Conservation (phyloP, 2,113 vertebrate genomes). For the Misgurnus mizolepis region DNA sequence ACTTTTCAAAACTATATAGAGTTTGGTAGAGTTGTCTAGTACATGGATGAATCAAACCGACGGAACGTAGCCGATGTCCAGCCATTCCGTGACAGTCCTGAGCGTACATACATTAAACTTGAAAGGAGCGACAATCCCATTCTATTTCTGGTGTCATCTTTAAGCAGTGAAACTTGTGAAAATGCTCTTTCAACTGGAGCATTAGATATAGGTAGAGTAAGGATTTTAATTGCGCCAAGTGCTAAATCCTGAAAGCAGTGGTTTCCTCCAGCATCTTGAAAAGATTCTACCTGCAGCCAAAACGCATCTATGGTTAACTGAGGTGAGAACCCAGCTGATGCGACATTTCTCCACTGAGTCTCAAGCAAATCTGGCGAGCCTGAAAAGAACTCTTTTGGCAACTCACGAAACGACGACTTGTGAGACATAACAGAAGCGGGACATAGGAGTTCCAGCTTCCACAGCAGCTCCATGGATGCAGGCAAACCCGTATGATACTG, state of each 20-base stretch:
- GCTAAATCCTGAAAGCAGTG: not conserved
- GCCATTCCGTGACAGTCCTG: no score
- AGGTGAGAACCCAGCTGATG: not conserved
- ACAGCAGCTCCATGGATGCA: not conserved
- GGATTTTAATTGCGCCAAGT: not conserved
- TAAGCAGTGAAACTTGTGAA: constrained; percentile 2
- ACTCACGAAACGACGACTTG: not conserved
- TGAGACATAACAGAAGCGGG: not conserved
- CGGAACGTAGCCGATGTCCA: no score
- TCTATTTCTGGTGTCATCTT: not conserved
- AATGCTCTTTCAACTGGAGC: no score
- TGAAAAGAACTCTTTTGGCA: constrained; percentile 20
- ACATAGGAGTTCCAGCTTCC: not conserved
- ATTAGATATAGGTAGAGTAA: no score
- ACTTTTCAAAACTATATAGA: not conserved
- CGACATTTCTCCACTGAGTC: constrained; percentile 2
- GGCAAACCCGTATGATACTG: no score
- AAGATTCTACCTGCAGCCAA: not conserved
- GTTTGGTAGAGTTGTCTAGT: not conserved
- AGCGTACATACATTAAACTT: no score
- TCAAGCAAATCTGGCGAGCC: not conserved
- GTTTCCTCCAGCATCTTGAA: not conserved
- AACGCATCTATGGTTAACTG: not conserved
- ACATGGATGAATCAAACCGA: not conserved
- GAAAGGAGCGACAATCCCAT: not conserved